Base-by-base conservation (phyloP, 1,140 invertebrate species). In the Armadillidium nasatum region DNA sequence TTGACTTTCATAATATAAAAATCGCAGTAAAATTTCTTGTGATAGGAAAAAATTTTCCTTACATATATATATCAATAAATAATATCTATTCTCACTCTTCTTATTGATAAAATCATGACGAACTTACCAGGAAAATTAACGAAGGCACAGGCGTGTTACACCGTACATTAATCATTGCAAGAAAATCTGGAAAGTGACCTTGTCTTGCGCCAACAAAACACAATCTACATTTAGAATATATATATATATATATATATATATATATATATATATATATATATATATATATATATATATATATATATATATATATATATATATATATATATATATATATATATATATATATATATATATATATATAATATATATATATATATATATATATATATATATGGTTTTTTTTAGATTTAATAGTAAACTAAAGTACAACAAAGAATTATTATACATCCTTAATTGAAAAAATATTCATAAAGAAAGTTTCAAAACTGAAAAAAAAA, bases 151-250 rank as follows among this genome's bases (percentile, higher is more conserved):
- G 96, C n/a, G 95, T 97, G 72, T 92, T 86, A 82, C 91, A 90
- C 76, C 90, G 90, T 15, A 94, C 86, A 83, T 94, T 93, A 68
- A 98, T 95, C 23, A 96, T 88, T 0, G 94, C 91, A 82, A 98
- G 90, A 54, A 93, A 91, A 78, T 91, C 88, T 0, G 95, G 94
- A 74, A 98, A 87, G 84, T 97, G 94, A 4, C 94, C 94, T 83
- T 95, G 91, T 60, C 94, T 88, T 0, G 94, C 95, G 3, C 95
- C 95, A 23, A 96, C 95, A 84, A 97, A 97, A 82, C 96, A 94
- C 13, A 97, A 85, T 77, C 88, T 79, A 60, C n/a, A 33, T 33
- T 33, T 33, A 3, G 33, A 33, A 33, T 91, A 91, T 21, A 77
- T 11, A 70, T 11, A 19, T 43, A 72, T 23, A 13, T 19, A 46